Evolutionary conservation across 2,888 invertebrate genomes (phyloP), one percentile per base, ranked within the genome.

Genomic region (Zygothrica quintamaculata): DNA sequence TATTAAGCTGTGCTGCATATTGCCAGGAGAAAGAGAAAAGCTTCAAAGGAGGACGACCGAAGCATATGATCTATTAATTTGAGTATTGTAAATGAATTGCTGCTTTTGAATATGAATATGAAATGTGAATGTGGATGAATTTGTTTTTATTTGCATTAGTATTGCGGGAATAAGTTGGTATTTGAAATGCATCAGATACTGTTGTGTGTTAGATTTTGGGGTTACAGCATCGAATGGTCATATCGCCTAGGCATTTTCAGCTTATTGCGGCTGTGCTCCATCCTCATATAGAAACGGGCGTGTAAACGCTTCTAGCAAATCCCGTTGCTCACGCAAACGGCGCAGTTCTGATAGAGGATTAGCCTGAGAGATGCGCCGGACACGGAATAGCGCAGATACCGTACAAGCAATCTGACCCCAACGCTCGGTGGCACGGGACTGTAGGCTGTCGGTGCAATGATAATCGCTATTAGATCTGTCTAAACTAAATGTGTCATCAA

Each of bases 1-100:
- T 16, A 46, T 55, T 44, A 72, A 87, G 81, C 81, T 81, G 81
- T 82, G 87, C 82, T 82, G 82, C 70, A 82, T 62, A 61, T 87
- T 81, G 85, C 85, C 81, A 71, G 58, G 37, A 64, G 47, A 22
- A 33, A 50, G 34, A 48, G 31, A 44, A 34, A 16, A 16, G 11
- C n/a, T n/a, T 42, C 15, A 22, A 22, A 15, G 15, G 18, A 44
- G 33, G 16, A 16, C 11, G 8, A n/a, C n/a, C 8, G 36, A 47
- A 42, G 31, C 31, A 44, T 44, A 18, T 22, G 29, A 44, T n/a
- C n/a, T n/a, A 11, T 29, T 22, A 39, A 39, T 42, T 58, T 29
- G 46, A 53, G 16, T 50, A 37, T 42, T 57, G 36, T 71, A n/a
- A n/a, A n/a, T n/a, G n/a, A n/a, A n/a, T n/a, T n/a, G n/a, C n/a